Evolutionary conservation across 2,797 vertebrate species (phyloP), one percentile per base, ranked within the genome.

Genomic region (Sebastes variabilis): DNA sequence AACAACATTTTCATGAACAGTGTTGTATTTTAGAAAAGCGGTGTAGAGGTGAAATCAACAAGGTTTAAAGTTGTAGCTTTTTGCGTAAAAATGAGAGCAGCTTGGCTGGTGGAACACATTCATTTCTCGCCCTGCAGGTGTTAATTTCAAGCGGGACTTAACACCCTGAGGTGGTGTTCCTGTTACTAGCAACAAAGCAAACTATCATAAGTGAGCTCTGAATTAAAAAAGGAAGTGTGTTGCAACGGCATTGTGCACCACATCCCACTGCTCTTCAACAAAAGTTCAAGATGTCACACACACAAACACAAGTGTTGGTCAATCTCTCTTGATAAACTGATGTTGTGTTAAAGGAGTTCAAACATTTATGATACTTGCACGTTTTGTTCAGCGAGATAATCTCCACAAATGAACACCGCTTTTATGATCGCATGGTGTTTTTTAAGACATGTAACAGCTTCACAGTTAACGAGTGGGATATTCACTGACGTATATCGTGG

Each of bases 151-250:
- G 22, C 22, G 66, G 20, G 49, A 80, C 20, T 73, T 32, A 68
- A 78, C 68, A 74, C 56, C 68, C 42, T 20, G 29, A 62, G 46
- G 71, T 72, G 66, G 30, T 66, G 42, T 60, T 78, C 36, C 24
- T 69, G 65, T 83, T 88, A 83, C 62, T 49, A 80, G 38, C 60
- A 65, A 30, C 49, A 36, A 58, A 75, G 16, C 5, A 54, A 70
- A 60, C 22, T n/a, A 58, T 60, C 54, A 16, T 16, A 24, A 72
- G 46, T 10, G 72, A 18, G 38, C 29, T 27, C 22, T 46, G 6
- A 58, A 54, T 9, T 77, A 49, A 70, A 68, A 69, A 60, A 5
- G 22, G 20, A 27, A 34, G 16, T 38, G 36, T 32, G 52, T 14
- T 32, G 12, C 5, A 46, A 73, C 20, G 30, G 7, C 36, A 27